Evolutionary conservation across 2,888 invertebrate genomes (phyloP).

Genomic region (Cheilosia urbana): DNA sequence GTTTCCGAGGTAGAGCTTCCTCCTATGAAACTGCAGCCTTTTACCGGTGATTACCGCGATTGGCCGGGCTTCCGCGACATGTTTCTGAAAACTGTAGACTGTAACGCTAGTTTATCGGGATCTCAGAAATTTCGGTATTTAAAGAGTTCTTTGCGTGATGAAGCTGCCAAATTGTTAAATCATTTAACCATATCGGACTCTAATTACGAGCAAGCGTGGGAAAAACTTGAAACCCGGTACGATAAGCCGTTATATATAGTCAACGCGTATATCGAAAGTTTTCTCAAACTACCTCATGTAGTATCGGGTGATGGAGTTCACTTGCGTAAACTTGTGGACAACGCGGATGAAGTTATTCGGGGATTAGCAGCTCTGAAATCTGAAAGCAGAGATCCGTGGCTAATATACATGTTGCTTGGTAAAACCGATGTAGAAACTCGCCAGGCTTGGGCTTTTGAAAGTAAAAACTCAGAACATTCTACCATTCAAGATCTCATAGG

Average conservation of each 20-base stretch:
- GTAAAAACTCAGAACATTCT: neutral
- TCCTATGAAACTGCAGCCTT: neutral
- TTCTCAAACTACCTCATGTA: neutral
- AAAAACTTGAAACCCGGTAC: slow-evolving; percentile 18
- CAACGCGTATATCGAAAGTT: neutral
- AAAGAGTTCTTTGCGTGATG: no score
- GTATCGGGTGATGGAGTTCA: neutral
- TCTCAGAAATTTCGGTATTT: slow-evolving; percentile 5
- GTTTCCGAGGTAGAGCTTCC: neutral
- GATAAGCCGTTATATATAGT: slow-evolving; percentile 15
- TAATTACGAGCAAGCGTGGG: no score
- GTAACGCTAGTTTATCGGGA: neutral
- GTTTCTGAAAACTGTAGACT: no score
- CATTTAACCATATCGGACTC: no score
- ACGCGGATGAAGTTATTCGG: no score
- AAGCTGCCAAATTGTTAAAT: no score
- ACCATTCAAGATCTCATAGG: neutral
- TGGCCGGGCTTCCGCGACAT: no score
- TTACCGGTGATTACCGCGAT: neutral
- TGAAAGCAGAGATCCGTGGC: no score
- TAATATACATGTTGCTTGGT: no score
- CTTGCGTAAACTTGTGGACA: no score
- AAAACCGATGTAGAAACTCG: no score
- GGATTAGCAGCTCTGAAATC: no score
- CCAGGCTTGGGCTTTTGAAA: neutral